These are phyloP conservation scores for Allobates femoralis DNA, from an alignment of 2,797 vertebrate species.

Conservation along the genomic window DNA sequence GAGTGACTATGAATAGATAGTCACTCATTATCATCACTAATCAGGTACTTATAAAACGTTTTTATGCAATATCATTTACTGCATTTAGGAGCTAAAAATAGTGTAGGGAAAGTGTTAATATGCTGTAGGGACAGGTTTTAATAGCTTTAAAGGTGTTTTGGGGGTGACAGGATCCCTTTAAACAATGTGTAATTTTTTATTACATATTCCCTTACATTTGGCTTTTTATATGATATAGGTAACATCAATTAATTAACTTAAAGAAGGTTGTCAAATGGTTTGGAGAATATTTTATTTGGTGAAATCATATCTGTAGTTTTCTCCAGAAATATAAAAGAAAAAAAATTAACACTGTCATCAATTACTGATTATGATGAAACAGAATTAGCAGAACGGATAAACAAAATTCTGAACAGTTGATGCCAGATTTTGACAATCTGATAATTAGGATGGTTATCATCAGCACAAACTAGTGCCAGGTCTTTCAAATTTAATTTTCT, in stretches of 20 bases:
- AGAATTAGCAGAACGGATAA: constrained; percentile 32
- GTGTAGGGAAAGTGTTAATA: too few species aligned
- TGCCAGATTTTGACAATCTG: constrained; percentile 49
- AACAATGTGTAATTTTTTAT: too few species aligned
- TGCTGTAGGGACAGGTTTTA: too few species aligned
- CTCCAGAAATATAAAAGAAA: constrained; percentile 10
- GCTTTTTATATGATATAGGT: not conserved
- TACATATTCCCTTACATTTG: too few species aligned
- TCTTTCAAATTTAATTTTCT: constrained; percentile 46
- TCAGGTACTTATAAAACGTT: too few species aligned
- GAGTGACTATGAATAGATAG: too few species aligned
- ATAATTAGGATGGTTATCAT: constrained; percentile 45
- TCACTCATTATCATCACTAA: too few species aligned
- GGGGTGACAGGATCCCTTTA: too few species aligned
- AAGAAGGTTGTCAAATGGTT: not conserved
- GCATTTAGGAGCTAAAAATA: too few species aligned
- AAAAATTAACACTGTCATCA: constrained; percentile 25
- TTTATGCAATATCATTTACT: too few species aligned
- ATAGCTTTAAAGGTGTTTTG: too few species aligned
- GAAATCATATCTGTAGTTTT: not conserved
- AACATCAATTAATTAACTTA: not conserved
- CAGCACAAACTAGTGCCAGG: constrained; percentile 39
- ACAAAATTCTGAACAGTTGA: constrained; percentile 1
- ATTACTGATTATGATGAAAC: constrained; percentile 29
- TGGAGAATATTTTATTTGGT: not conserved